Conservation (phyloP, 2,797 vertebrate genomes). For the Enoplosus armatus region DNA sequence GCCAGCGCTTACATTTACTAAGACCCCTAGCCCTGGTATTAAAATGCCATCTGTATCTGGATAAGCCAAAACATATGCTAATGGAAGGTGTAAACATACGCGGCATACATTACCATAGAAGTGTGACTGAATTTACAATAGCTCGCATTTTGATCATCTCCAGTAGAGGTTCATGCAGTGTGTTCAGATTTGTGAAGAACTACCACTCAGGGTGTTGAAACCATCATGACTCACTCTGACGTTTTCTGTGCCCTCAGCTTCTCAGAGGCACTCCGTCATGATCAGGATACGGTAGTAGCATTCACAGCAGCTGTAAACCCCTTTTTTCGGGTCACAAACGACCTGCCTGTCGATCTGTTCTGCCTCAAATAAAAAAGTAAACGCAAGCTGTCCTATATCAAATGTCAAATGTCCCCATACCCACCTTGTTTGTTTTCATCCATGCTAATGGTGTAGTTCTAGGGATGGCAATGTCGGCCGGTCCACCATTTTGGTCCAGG, state of each 20-base stretch:
- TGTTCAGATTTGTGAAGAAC: conserved; percentile 25
- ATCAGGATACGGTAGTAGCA: neutral
- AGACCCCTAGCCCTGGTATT: conserved; percentile 22
- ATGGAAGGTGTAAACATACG: conserved; percentile 33
- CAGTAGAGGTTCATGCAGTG: neutral
- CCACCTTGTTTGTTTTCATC: neutral
- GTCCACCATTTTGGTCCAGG: neutral
- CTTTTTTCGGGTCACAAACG: neutral
- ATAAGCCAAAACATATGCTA: conserved; percentile 33
- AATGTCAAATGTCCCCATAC: neutral
- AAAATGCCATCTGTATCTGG: conserved; percentile 42
- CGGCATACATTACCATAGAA: conserved; percentile 19
- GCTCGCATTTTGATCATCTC: neutral
- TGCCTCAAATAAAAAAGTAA: conserved; percentile 6
- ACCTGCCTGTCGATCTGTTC: neutral
- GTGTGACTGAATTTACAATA: conserved; percentile 25
- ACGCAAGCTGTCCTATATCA: neutral
- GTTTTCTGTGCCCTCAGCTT: conserved; percentile 29
- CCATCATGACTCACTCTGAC: conserved; percentile 29
- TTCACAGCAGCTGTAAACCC: conserved; percentile 28
- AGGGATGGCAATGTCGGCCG: neutral
- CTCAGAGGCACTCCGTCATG: conserved; percentile 5
- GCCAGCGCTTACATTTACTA: conserved; percentile 20
- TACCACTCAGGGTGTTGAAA: neutral
- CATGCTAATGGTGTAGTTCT: neutral